Percentiles rank a stretch among this genome's conserved stretches.
Conservation (phyloP, 37 sponge, comb jelly and placozoan genomes). For the Dysidea cf. avara region DNA sequence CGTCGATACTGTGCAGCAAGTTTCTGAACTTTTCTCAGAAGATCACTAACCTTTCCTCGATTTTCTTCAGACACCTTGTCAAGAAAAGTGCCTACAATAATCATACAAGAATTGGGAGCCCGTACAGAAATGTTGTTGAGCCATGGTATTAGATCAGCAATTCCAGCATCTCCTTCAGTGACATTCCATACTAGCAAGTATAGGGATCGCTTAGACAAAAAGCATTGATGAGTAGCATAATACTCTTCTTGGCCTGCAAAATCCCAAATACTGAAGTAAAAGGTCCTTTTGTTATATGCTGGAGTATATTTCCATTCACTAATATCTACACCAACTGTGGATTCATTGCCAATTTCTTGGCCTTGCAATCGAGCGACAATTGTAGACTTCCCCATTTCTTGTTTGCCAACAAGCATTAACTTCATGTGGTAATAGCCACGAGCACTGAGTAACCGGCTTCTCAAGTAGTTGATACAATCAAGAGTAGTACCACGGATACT, state of each 20-base stretch:
- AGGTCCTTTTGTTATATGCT: background rate
- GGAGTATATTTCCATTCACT: slow-evolving; percentile 30
- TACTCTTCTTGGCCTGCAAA: too few relatives aligned
- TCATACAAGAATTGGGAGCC: too few relatives aligned
- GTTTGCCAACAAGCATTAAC: slow-evolving; percentile 67
- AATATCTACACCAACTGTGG: too few relatives aligned
- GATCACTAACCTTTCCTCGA: background rate
- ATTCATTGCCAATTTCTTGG: too few relatives aligned
- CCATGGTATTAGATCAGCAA: slow-evolving; percentile 65
- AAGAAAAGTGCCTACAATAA: too few relatives aligned
- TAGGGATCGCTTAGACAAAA: slow-evolving; percentile 85
- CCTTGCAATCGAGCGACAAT: slow-evolving; percentile 59
- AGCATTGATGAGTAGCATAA: slow-evolving; percentile 95
- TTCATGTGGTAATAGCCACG: slow-evolving; percentile 66
- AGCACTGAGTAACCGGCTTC: slow-evolving; percentile 36
- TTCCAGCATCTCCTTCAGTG: too few relatives aligned
- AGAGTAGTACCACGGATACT: slow-evolving; percentile 1
- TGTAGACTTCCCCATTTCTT: slow-evolving; percentile 67
- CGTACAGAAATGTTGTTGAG: slow-evolving; percentile 66
- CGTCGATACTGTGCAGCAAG: background rate
- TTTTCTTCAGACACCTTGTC: background rate
- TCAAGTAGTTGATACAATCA: slow-evolving; percentile 48
- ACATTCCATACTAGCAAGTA: too few relatives aligned
- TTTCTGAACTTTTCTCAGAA: background rate
- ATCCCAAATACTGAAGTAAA: too few relatives aligned